Base-by-base conservation (phyloP, 2,113 vertebrate species). In the Corvus hawaiiensis region DNA sequence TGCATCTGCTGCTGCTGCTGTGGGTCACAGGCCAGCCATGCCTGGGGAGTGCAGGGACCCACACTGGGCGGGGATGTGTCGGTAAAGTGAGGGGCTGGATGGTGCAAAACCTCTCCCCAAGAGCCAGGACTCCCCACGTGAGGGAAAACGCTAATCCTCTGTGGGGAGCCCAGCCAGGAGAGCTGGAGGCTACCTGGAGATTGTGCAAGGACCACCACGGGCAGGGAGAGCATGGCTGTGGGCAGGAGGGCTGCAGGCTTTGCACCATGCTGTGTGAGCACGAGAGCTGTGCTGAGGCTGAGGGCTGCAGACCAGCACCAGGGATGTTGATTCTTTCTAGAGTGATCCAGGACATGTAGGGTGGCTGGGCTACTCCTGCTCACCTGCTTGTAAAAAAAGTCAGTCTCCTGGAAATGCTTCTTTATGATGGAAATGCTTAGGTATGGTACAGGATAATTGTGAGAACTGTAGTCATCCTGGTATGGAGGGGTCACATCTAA, bases 221-320 rank as follows among this genome's bases (percentile, higher is more conserved):
- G 52, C 58, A 67, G 43, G 43, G 33, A 84, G 46, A 55, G 33
- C 51, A 20, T 0, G 2, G 44, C 61, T 20, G 11, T 3, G 3
- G 35, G 51, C 39, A 46, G 48, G 30, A 61, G 37, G 10, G 44
- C 59, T 86, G 39, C 35, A 17, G 77, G 37, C 51, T 78, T 46
- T 74, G 49, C 44, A 49, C 24, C 2, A 0, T 0, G 0, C 28
- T 35, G 9, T 54, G 64, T 17, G 61, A 61, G 21, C 11, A 1
- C 51, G n/a, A 61, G 33, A 30, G 19, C 49, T 63, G 43, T 9
- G n/a, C 22, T 14, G 27, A 83, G 56, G 62, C 51, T 28, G 55
- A 44, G 13, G 44, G 33, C 72, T 75, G 41, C 1, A 0, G 37
- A 46, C 6, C 30, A 32, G 37, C 11, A 4, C 41, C 13, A 16